Conservation (phyloP, 2,888 invertebrate species). For the Tetramorium bicarinatum region DNA sequence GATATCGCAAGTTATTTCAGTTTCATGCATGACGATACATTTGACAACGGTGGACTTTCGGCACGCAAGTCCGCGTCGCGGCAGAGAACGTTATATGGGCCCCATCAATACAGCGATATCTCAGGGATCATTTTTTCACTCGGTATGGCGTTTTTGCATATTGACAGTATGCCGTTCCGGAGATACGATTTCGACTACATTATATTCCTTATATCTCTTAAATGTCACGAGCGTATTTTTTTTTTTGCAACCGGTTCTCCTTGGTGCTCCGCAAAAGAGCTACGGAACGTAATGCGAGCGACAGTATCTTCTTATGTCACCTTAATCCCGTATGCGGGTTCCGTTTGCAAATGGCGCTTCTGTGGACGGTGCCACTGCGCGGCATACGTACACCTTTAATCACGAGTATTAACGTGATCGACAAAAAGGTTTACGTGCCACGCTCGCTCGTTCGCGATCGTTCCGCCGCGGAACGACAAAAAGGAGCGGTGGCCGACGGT, state of each 20-base stretch:
- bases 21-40: not conserved
- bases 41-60: not conserved
- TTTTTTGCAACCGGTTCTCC: conserved; percentile 40
- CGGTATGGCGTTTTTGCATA: not conserved
- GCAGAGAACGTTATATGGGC: not conserved
- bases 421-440: conserved; percentile 43
- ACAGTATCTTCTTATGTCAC: conserved; percentile 43
- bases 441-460: conserved; percentile 26
- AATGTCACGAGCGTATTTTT: conserved; percentile 4
- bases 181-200: not conserved
- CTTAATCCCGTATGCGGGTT: conserved; percentile 34
- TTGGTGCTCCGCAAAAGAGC: conserved; percentile 3
- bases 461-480: conserved; percentile 22
- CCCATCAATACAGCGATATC: not conserved
- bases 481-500: conserved; percentile 32
- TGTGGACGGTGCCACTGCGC: not conserved
- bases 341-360: conserved; percentile 40
- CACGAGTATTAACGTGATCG: conserved; percentile 43
- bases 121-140: not conserved
- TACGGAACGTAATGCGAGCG: conserved; percentile 31
- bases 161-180: not conserved
- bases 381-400: conserved; percentile 36
- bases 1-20: not conserved
- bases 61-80: not conserved
- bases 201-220: conserved; percentile 20